Conservation (phyloP, 2,113 vertebrate genomes). For the Phalacrocorax carbo region DNA sequence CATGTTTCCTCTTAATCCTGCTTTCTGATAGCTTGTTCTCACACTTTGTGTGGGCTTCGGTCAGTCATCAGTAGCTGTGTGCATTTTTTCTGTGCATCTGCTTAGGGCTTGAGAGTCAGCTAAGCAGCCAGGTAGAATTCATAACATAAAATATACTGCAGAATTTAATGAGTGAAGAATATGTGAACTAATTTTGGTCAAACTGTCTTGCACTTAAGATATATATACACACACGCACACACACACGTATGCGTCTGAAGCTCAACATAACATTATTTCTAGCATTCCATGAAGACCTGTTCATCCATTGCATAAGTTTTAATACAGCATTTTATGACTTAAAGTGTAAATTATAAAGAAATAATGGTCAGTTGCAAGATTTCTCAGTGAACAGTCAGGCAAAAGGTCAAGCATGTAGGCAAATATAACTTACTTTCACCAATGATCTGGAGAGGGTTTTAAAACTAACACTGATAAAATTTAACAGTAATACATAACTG, state of each 20-base stretch:
- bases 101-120: not conserved
- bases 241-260: not conserved
- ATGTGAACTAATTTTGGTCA: not conserved
- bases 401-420: not conserved
- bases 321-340: not conserved
- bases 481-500: not conserved
- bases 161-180: not conserved
- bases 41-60: not conserved
- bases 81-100: not conserved
- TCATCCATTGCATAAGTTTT: not conserved
- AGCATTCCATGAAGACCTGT: not conserved
- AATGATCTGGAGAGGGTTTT: not conserved
- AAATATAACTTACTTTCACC: not conserved
- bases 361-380: not conserved
- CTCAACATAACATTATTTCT: not conserved
- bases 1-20: not conserved
- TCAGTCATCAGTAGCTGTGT: not conserved
- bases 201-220: not conserved
- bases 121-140: not conserved
- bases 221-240: accelerated
- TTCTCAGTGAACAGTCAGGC: not conserved
- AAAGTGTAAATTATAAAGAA: not conserved
- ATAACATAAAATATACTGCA: not conserved
- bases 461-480: not conserved
- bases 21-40: not conserved